Base-by-base conservation (phyloP, 2,888 invertebrate genomes). In the Empis livida region DNA sequence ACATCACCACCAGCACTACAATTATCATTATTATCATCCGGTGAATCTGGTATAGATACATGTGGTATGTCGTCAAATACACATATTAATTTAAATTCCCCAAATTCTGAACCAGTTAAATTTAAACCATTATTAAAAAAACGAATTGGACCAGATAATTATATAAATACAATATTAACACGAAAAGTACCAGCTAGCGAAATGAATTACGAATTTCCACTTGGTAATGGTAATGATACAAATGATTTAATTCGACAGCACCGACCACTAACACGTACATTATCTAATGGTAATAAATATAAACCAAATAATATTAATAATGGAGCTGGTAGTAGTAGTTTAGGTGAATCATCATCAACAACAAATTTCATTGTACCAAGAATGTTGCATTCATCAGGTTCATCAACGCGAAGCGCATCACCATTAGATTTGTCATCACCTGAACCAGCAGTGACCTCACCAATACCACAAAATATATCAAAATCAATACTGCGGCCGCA, bases 131-230 rank as follows among this genome's bases (percentile, higher is more conserved):
- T 78, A 58, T 72, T 77, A 55, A 77, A 78, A 57, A 78, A 77
- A 59, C 78, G 80, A 62, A 82, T 82, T 56, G 82, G 81, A 42
- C 78, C 80, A 44, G 82, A 83, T 66, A 83, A 82, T 67, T 83
- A 83, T 61, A 80, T 83, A 45, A 81, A 80, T 51, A 82, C 82
- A 42, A 68, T 68, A 20, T 57, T 63, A 43, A 65, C 68, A 0
- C 63, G 64, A 45, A 63, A 67, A 52, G 65, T 69, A 42, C 79
- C 68, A 61, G 60, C 57, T 6, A 57, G 60, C 5, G 57, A 66
- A 42, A 46, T 48, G 42, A 59, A 54, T 13, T 68, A 68, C 43
- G 67, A 68, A 42, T 68, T 68, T 54, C 68, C 68, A 4, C 58
- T 63, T 35, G 13, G n/a, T 5, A 35, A 13, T n/a, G 35, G 35